phyloP scores from a whole-genome alignment of 2,797 vertebrate species.

The Danionella dracula region DNA sequence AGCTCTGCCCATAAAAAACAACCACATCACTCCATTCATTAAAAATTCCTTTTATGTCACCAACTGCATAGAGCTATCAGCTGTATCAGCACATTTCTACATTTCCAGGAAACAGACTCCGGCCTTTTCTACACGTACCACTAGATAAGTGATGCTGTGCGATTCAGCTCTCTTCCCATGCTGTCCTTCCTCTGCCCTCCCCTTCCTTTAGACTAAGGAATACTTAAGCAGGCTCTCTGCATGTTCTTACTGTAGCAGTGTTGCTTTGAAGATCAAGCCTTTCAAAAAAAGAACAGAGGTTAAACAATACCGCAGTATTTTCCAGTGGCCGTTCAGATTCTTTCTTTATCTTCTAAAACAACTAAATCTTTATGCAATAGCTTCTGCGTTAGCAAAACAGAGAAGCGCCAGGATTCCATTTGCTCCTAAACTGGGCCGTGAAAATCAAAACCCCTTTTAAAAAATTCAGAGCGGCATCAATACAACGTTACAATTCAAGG shows the following conservation, averaged over 20 bases:
- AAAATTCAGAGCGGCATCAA: background rate
- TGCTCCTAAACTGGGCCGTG: background rate
- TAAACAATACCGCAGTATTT: background rate
- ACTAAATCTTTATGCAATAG: background rate
- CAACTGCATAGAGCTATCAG: slow-evolving; percentile 36
- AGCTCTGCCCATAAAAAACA: background rate
- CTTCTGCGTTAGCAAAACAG: background rate
- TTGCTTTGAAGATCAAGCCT: background rate
- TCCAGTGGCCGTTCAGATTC: background rate
- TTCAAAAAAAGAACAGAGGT: background rate
- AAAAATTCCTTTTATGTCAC: slow-evolving; percentile 16
- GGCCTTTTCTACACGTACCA: slow-evolving; percentile 32
- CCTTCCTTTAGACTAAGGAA: slow-evolving; percentile 11
- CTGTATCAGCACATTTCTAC: slow-evolving; percentile 25
- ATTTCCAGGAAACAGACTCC: slow-evolving; percentile 41
- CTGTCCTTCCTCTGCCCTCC: background rate
- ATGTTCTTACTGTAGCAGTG: background rate
- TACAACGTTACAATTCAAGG: background rate
- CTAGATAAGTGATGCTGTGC: slow-evolving; percentile 41
- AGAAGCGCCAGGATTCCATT: background rate
- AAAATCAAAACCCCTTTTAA: background rate
- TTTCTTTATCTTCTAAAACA: slow-evolving; percentile 2
- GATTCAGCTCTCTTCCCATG: slow-evolving; percentile 25
- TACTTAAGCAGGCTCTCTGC: background rate
- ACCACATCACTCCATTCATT: slow-evolving; percentile 8